Evolutionary conservation across 2,888 invertebrate species (phyloP), one percentile per base, ranked within the genome.

Genomic region (Aphrophora alni): DNA sequence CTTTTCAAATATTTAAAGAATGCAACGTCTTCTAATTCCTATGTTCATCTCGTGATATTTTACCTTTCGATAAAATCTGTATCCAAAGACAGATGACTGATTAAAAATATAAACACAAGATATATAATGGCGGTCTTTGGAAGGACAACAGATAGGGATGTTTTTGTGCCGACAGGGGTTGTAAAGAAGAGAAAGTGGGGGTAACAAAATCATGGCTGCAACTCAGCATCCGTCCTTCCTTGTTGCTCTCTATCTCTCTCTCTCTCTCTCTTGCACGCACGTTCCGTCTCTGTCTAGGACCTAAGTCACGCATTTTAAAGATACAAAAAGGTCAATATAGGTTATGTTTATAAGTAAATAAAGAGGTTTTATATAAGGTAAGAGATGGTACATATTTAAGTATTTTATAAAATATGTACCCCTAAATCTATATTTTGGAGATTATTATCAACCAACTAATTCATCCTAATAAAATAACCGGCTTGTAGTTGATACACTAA

Each of bases 141-240:
- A 51, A 51, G n/a, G n/a, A n/a, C n/a, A n/a, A n/a, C n/a, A n/a
- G n/a, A n/a, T n/a, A n/a, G 28, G 76, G 76, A 17, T 21, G 59
- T 59, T 76, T 76, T 76, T 76, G 59, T 76, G 75, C 44, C 44
- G 44, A 44, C 44, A 44, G 17, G 44, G 44, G 44, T 44, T 14
- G 44, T 44, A 14, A 44, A 44, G 44, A 44, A 44, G 44, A 44
- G 44, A 44, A 38, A 76, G 51, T 51, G 76, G 76, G 76, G 68
- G 76, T 51, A 25, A 44, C 44, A 59, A 51, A 44, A 76, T 76
- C 51, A 76, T 76, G 76, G 76, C 76, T 76, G 76, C 26, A 76
- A 26, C 26, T 59, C 51, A 27, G 59, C 21, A 59, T 59, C 76
- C 28, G 17, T 51, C 51, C 44, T 51, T 51, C 75, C 2, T 51